Percentiles rank a stretch among this genome's conserved stretches.
These are phyloP conservation scores for Parazoanthus swiftii DNA, from an alignment of 92 coral and sea anemone genomes.

Conservation along the genomic window DNA sequence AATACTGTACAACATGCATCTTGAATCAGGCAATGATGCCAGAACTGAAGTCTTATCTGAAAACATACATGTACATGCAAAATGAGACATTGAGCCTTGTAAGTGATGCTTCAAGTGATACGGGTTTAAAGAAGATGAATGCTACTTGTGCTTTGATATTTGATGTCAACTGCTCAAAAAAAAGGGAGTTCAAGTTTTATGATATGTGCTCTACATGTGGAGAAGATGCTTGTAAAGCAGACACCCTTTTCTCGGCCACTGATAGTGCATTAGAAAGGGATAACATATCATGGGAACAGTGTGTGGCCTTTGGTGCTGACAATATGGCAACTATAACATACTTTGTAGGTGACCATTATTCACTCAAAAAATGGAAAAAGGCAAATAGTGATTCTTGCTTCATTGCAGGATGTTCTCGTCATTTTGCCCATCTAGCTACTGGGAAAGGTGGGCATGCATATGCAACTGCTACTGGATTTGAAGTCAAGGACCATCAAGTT, in stretches of 20 bases:
- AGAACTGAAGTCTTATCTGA: constrained; percentile 44
- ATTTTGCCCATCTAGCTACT: constrained; percentile 46
- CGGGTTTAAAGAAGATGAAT: constrained; percentile 49
- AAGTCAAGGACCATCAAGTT: constrained; percentile 47
- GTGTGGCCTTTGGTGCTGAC: constrained; percentile 50
- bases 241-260: constrained; percentile 46
- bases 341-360: constrained; percentile 42
- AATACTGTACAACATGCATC: constrained; percentile 41
- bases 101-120: constrained; percentile 41
- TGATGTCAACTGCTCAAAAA: constrained; percentile 43
- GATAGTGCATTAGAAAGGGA: constrained; percentile 47
- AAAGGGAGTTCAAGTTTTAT: constrained; percentile 46
- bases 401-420: constrained; percentile 48
- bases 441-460: constrained; percentile 46
- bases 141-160: constrained; percentile 47
- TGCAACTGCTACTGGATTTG: constrained; percentile 43
- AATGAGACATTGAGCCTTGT: constrained; percentile 35
- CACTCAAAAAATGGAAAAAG: constrained; percentile 34
- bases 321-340: constrained; percentile 42
- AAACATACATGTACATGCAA: constrained; percentile 31
- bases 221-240: constrained; percentile 52
- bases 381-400: constrained; percentile 44
- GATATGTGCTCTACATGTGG: constrained; percentile 50
- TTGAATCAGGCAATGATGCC: constrained; percentile 49
- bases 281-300: constrained; percentile 46